phyloP scores from a whole-genome alignment of 1,140 invertebrate genomes.

The Wiebesia pumilae region DNA sequence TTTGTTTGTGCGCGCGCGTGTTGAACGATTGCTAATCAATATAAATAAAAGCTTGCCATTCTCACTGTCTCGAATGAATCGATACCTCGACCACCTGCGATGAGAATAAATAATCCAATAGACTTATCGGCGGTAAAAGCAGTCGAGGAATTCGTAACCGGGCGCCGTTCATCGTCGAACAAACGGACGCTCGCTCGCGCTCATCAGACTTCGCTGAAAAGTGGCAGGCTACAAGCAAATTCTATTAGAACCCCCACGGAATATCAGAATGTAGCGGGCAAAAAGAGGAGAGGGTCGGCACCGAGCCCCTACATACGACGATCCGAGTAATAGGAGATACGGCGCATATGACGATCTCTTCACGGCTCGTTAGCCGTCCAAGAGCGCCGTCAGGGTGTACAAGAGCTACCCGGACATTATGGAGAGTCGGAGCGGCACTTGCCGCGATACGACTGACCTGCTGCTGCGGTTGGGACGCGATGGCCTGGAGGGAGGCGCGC shows the following conservation, averaged over 20 bases:
- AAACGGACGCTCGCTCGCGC: not conserved
- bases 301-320: not conserved
- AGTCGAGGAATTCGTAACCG: not conserved
- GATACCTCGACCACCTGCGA: not conserved
- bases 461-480: not conserved
- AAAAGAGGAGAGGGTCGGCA: not conserved
- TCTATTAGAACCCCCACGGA: slow-evolving; percentile 40
- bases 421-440: not conserved
- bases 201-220: slow-evolving; percentile 30
- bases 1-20: too few species aligned
- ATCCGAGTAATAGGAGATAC: slow-evolving; percentile 50
- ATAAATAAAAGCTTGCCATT: too few species aligned
- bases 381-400: slow-evolving; percentile 47
- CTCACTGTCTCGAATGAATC: not conserved
- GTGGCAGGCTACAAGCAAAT: slow-evolving; percentile 44
- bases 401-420: not conserved
- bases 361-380: slow-evolving; percentile 65
- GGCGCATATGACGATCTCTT: slow-evolving; percentile 67
- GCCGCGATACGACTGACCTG: not conserved
- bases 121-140: not conserved
- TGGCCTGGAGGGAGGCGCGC: too few species aligned
- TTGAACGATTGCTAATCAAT: too few species aligned
- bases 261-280: not conserved
- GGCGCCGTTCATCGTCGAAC: not conserved
- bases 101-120: slow-evolving; percentile 1